A percentile compares a stretch with the other conserved stretches of the same genome.
Conservation (phyloP, 2,113 vertebrate species). For the Axis porcinus region DNA sequence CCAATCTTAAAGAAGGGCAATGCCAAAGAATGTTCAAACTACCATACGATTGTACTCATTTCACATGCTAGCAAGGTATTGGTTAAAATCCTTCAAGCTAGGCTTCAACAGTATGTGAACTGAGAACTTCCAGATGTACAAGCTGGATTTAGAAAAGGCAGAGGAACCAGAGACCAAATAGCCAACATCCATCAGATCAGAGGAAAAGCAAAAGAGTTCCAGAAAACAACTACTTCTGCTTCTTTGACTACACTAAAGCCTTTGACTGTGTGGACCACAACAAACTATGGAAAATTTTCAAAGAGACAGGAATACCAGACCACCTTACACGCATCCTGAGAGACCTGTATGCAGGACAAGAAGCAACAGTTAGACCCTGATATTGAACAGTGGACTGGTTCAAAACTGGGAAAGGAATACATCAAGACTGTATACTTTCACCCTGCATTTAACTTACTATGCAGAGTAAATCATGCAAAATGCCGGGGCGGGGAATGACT, state of each 20-base stretch:
- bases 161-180: background rate
- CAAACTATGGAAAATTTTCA: background rate
- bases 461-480: background rate
- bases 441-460: background rate
- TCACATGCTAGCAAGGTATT: background rate
- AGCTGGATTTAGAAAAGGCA: background rate
- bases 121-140: background rate
- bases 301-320: background rate
- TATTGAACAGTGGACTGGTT: fast-evolving
- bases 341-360: background rate
- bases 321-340: background rate
- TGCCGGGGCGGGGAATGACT: background rate
- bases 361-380: background rate
- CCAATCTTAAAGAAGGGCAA: background rate
- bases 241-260: background rate
- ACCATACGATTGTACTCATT: background rate
- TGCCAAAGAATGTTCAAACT: background rate
- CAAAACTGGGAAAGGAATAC: background rate
- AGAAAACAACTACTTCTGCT: background rate
- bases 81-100: background rate
- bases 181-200: background rate
- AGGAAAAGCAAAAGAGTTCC: background rate
- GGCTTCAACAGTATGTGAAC: background rate
- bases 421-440: background rate
- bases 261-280: background rate